phyloP scores from a whole-genome alignment of 2,888 invertebrate species.

The Acheta domesticus region DNA sequence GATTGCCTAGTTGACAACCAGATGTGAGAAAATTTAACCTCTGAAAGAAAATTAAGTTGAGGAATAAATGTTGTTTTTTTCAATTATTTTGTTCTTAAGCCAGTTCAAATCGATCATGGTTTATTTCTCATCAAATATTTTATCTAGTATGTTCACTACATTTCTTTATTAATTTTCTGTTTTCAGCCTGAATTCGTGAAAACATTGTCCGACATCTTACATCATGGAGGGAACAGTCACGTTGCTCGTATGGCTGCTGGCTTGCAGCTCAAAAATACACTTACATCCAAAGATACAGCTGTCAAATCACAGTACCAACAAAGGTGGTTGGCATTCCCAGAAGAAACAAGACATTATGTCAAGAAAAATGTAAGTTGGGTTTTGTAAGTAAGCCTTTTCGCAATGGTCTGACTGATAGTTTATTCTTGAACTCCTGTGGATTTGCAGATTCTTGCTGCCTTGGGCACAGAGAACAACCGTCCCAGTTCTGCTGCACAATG shows the following conservation, averaged over 20 bases:
- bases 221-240: conserved; percentile 82
- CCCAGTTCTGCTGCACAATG: conserved; percentile 99
- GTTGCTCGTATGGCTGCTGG: conserved; percentile 98
- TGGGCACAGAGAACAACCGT: conserved; percentile 92
- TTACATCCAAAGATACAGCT: conserved; percentile 89
- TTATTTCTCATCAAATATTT: not conserved
- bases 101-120: no score
- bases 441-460: conserved; percentile 78
- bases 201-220: conserved; percentile 87
- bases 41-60: no score
- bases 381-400: not conserved
- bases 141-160: not conserved
- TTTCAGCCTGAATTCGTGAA: conserved; percentile 80
- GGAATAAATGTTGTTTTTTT: no score
- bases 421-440: conserved; percentile 24
- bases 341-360: conserved; percentile 80
- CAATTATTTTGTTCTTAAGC: no score
- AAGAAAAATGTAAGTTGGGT: conserved; percentile 85
- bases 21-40: no score
- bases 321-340: conserved; percentile 88
- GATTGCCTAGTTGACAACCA: no score
- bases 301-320: conserved; percentile 81
- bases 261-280: conserved; percentile 94
- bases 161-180: not conserved
- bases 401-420: not conserved